Evolutionary conservation across 2,888 invertebrate genomes (phyloP).

Genomic region (Drosophila percnosoma): DNA sequence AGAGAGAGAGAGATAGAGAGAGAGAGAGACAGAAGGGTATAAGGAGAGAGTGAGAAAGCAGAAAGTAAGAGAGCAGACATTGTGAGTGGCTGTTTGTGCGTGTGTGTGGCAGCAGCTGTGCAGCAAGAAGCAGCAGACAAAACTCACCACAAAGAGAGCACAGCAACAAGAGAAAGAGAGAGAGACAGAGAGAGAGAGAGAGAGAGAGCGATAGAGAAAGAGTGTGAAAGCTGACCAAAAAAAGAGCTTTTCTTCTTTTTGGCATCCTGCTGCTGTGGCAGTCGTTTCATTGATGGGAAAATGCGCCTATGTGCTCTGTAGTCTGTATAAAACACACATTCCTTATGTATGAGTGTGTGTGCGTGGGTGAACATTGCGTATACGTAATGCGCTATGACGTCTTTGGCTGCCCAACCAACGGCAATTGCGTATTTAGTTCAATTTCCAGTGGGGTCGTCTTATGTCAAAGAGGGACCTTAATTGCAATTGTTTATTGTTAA

Average conservation of each 20-base stretch:
- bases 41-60: constrained; percentile 9
- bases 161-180: constrained; percentile 9
- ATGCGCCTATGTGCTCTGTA: constrained; percentile 10
- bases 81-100: constrained; percentile 30
- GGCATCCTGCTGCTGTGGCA: constrained; percentile 61
- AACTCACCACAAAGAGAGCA: constrained; percentile 58
- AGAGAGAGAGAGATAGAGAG: constrained; percentile 18
- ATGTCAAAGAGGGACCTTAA: constrained; percentile 3
- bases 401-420: constrained; percentile 49
- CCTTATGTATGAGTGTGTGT: neutral
- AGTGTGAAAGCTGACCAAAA: constrained; percentile 5
- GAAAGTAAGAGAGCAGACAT: constrained; percentile 10
- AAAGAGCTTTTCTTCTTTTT: constrained; percentile 32
- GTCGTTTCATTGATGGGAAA: constrained; percentile 66
- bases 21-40: constrained; percentile 2
- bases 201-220: constrained; percentile 15
- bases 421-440: constrained; percentile 49
- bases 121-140: constrained; percentile 68
- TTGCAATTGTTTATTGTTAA: constrained; percentile 39
- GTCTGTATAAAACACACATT: constrained; percentile 6
- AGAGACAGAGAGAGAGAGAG: constrained; percentile 3
- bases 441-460: neutral
- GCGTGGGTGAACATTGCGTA: constrained; percentile 52
- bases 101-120: constrained; percentile 67
- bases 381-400: constrained; percentile 78